Evolutionary conservation across 2,113 vertebrate species (phyloP).

Genomic region (Ammodramus savannarum): DNA sequence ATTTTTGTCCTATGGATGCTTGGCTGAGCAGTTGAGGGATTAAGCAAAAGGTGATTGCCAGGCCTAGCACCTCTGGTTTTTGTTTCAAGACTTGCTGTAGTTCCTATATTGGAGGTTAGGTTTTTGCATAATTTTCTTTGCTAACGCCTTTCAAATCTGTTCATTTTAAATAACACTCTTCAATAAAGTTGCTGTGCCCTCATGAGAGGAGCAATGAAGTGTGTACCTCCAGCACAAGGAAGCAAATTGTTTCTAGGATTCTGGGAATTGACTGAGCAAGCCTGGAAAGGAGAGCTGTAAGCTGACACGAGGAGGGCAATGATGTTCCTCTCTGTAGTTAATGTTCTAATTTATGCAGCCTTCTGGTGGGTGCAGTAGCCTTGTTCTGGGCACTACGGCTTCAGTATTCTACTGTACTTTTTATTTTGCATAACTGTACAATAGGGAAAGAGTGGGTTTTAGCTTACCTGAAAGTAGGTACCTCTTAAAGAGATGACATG

Average conservation of each 20-base stretch:
- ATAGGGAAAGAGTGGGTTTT: neutral
- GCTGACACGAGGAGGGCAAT: neutral
- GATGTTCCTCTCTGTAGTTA: neutral
- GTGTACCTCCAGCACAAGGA: neutral
- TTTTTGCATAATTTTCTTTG: neutral
- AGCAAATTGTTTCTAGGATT: neutral
- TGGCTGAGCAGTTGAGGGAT: neutral
- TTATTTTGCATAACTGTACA: neutral
- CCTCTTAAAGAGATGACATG: neutral
- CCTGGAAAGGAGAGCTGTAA: neutral
- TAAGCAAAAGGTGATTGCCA: neutral
- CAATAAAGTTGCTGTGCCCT: neutral
- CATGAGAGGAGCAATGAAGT: neutral
- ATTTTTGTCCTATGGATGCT: neutral
- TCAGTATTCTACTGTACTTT: neutral
- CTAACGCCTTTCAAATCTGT: neutral
- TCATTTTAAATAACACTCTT: neutral
- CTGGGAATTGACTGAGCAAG: neutral
- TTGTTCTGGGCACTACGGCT: neutral
- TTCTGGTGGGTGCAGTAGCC: neutral
- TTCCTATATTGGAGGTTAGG: neutral
- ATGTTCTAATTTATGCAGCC: neutral
- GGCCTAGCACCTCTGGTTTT: neutral
- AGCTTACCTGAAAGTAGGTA: neutral
- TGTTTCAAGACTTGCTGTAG: neutral